phyloP scores from a whole-genome alignment of 2,797 vertebrate species.

The Spheniscus humboldti region DNA sequence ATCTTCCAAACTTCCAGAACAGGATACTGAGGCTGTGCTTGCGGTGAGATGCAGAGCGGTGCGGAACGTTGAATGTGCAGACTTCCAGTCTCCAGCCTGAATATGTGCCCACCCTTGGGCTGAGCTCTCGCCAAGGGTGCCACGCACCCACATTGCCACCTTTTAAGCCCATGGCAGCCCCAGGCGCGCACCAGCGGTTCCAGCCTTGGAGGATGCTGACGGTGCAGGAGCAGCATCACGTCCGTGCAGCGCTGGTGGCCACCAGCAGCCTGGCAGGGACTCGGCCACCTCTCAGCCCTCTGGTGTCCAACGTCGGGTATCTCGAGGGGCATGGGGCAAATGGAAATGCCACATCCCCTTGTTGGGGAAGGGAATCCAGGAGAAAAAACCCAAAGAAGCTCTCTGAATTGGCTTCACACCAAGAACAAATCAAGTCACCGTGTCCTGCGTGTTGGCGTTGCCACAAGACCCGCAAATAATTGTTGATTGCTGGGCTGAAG shows the following conservation, averaged over 20 bases:
- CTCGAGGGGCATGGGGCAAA: accelerated
- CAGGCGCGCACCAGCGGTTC: accelerated
- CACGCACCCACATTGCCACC: background rate
- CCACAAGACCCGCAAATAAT: background rate
- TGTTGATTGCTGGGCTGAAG: background rate
- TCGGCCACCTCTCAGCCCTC: background rate
- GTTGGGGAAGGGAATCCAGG: background rate
- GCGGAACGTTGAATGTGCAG: accelerated
- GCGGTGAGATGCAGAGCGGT: background rate
- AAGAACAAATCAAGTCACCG: accelerated
- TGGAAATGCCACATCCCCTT: accelerated
- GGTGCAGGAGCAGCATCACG: accelerated
- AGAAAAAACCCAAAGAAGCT: accelerated
- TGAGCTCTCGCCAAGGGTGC: background rate
- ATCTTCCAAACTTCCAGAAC: accelerated
- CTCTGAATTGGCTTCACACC: accelerated
- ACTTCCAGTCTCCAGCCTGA: no score
- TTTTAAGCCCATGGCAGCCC: accelerated
- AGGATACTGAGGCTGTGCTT: background rate
- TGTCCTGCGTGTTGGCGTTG: accelerated
- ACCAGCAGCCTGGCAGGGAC: background rate
- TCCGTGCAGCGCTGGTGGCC: background rate
- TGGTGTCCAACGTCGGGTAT: accelerated
- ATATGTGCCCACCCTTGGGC: accelerated
- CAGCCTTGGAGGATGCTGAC: accelerated